Evolutionary conservation across 2,888 invertebrate species (phyloP).

Genomic region (Spilosoma lubricipeda): DNA sequence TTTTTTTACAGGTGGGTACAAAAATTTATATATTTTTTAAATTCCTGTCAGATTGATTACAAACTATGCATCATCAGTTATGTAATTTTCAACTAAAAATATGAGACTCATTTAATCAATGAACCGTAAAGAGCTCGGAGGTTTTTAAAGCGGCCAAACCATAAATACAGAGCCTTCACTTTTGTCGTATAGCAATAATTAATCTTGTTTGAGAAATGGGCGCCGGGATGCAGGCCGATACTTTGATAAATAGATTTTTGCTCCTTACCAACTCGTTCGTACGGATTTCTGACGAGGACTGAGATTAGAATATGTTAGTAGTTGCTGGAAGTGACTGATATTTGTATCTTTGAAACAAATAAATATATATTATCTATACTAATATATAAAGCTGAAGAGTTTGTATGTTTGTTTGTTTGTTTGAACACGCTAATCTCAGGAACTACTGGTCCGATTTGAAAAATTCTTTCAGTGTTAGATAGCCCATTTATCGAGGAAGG

Average conservation of each 20-base stretch:
- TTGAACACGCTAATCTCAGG: no score
- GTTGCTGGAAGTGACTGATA: constrained; percentile 39
- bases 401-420: no score
- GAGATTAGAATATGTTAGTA: constrained; percentile 22
- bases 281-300: constrained; percentile 49
- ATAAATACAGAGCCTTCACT: constrained; percentile 67
- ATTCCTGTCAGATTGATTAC: not conserved
- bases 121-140: constrained; percentile 22
- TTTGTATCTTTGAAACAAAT: not conserved
- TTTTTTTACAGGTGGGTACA: no score
- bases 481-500: no score
- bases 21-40: not conserved
- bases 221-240: constrained; percentile 73
- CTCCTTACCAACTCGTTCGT: constrained; percentile 74
- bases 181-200: constrained; percentile 73
- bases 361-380: not conserved
- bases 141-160: constrained; percentile 43
- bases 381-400: no score
- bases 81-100: constrained; percentile 26
- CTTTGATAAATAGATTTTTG: constrained; percentile 83
- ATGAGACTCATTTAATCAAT: constrained; percentile 31
- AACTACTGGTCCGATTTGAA: no score
- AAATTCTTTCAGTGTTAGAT: no score
- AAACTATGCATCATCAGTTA: constrained; percentile 6
- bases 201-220: constrained; percentile 81